Base-by-base conservation (phyloP, 1,140 invertebrate genomes). In the Caenorhabditis tropicalis region DNA sequence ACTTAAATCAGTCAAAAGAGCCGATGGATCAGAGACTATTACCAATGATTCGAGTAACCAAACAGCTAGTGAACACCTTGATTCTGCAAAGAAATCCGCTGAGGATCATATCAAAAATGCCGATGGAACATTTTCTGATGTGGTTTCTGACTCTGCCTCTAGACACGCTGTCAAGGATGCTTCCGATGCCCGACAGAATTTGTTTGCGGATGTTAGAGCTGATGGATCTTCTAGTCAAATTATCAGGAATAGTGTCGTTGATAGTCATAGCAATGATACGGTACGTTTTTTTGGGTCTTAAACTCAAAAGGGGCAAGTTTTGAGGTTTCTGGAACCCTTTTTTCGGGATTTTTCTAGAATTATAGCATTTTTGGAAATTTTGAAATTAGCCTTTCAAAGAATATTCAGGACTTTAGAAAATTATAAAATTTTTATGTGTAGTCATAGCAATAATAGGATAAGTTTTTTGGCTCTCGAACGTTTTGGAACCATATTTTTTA, bases 1-100 rank as follows among this genome's bases (percentile, higher is more conserved):
- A 12, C 19, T 19, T 2, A 74, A 74, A 36, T 10, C 0, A 2
- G 65, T 74, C 21, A 21, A 24, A n/a, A 12, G 43, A 10, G 36
- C 36, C 2, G 65, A 74, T 27, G 36, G 65, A 21, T 46, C 65
- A 7, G n/a, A 39, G 12, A 24, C 36, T 16, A 21, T 74, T 16
- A 21, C 65, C 6, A 46, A 21, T 74, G 65, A 74, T n/a, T 36
- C 29, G n/a, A 74, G 65, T n/a, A 74, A 74, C 15, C 65, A 74
- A 24, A 74, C 65, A 21, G 65, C 65, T 0, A n/a, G 5, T 43
- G 65, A 74, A 43, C 65, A 43, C 21, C 24, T 10, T n/a, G 65
- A 43, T 43, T 74, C 65, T 1, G 27, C 29, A 15, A 46, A 24
- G 36, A 21, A 43, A 19, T 36, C 29, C 4, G 21, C 43, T 21